phyloP scores from a whole-genome alignment of 1,140 invertebrate species.

The Caenorhabditis briggsae region DNA sequence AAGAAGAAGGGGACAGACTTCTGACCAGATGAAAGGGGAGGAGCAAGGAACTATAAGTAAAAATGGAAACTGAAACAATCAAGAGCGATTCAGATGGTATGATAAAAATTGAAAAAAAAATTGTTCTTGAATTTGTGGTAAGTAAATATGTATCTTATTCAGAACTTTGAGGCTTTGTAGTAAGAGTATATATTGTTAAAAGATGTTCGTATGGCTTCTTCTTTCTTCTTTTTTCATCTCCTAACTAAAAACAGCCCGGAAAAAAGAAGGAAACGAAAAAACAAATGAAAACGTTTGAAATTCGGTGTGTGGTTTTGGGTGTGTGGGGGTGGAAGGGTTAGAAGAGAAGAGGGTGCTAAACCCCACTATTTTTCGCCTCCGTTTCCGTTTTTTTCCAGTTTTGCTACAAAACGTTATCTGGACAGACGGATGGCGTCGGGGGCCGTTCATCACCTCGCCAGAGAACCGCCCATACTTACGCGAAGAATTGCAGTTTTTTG shows the following conservation, averaged over 20 bases:
- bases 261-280: not conserved
- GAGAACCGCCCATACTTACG: constrained; percentile 38
- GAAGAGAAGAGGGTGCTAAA: not conserved
- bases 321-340: not conserved
- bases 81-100: no score
- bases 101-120: no score
- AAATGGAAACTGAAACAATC: no score
- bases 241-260: not conserved
- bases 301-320: constrained; percentile 8
- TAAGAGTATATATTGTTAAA: not conserved
- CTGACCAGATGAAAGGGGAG: not conserved
- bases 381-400: constrained; percentile 19
- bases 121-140: no score
- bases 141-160: no score
- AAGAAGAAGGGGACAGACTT: not conserved
- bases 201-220: constrained; percentile 16
- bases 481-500: constrained; percentile 46
- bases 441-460: constrained; percentile 29
- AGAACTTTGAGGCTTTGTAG: no score
- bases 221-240: constrained; percentile 14
- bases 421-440: constrained; percentile 18
- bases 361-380: constrained; percentile 40
- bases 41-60: no score
- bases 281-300: constrained; percentile 52
- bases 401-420: constrained; percentile 3